Percentiles rank a stretch among this genome's conserved stretches.
Evolutionary conservation across 2,113 vertebrate genomes (phyloP).

Genomic region (Morone chrysops): DNA sequence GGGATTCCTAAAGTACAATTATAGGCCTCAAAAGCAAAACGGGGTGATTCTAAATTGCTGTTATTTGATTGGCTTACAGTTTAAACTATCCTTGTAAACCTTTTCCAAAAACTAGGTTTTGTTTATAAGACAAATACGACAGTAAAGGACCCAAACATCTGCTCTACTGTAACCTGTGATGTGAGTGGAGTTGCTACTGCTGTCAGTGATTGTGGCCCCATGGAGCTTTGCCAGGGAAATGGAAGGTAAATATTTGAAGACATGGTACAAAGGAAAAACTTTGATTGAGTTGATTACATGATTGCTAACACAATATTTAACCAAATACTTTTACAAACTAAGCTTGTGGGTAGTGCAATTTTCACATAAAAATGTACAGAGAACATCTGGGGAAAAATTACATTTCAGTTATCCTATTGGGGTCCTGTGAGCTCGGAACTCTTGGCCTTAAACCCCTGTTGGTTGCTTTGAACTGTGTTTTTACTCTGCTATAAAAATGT

Average conservation of each 20-base stretch:
- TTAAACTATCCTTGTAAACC: not conserved
- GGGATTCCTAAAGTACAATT: not conserved
- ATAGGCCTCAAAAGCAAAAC: not conserved
- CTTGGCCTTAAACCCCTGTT: too few species aligned
- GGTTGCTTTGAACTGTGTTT: too few species aligned
- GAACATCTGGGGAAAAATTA: too few species aligned
- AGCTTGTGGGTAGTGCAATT: too few species aligned
- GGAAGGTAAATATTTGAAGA: slow-evolving; percentile 37
- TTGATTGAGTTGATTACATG: too few species aligned
- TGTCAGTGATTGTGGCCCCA: slow-evolving; percentile 41
- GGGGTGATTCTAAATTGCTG: not conserved
- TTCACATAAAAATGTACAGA: too few species aligned
- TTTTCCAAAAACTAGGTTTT: slow-evolving; percentile 10
- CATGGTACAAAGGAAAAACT: not conserved
- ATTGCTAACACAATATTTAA: not conserved
- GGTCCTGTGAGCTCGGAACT: too few species aligned
- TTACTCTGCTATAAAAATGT: too few species aligned
- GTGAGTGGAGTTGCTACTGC: slow-evolving; percentile 37
- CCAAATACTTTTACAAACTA: too few species aligned
- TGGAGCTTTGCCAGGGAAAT: slow-evolving; percentile 46
- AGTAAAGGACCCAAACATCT: slow-evolving; percentile 18
- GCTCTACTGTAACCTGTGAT: slow-evolving; percentile 54
- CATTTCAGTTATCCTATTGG: too few species aligned
- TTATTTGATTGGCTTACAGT: not conserved
- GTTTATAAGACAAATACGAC: slow-evolving; percentile 55